Percentiles rank a stretch among this genome's conserved stretches.
These are phyloP conservation scores for Polydrusus pterygomalis DNA, from an alignment of 2,888 invertebrate species.

Conservation along the genomic window DNA sequence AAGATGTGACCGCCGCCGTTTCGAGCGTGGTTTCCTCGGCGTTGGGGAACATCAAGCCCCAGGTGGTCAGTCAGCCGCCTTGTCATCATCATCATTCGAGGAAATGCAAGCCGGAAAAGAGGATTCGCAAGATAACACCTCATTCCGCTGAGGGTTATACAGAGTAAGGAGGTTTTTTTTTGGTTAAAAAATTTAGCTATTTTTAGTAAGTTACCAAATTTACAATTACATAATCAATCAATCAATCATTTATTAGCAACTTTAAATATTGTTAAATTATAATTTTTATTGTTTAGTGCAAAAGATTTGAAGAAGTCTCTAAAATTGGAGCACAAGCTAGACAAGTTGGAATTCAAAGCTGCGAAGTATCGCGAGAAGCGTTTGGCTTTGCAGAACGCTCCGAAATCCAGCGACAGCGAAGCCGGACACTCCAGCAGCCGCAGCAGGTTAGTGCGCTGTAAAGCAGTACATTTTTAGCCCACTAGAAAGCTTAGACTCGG, in stretches of 20 bases:
- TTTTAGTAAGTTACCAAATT: too few relatives aligned
- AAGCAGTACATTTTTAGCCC: too few relatives aligned
- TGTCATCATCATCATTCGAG: conserved; percentile 59
- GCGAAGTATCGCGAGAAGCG: conserved; percentile 70
- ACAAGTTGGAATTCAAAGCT: conserved; percentile 70
- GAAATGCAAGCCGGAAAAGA: conserved; percentile 63
- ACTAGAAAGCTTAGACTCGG: not conserved
- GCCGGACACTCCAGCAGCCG: conserved; percentile 58
- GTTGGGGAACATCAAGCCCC: conserved; percentile 30
- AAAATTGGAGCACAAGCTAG: conserved; percentile 68
- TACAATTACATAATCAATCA: too few relatives aligned
- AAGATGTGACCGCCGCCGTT: conserved; percentile 65
- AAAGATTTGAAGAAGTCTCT: conserved; percentile 60
- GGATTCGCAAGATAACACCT: conserved; percentile 60
- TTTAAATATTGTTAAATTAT: not conserved
- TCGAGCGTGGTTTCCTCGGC: conserved; percentile 57
- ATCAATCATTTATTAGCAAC: too few relatives aligned
- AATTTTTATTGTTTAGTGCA: conserved; percentile 44
- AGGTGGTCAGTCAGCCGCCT: conserved; percentile 37
- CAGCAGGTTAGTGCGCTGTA: conserved; percentile 41
- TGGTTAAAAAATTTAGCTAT: too few relatives aligned
- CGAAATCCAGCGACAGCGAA: conserved; percentile 52
- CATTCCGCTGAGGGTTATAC: conserved; percentile 17
- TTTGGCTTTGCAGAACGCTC: conserved; percentile 60
- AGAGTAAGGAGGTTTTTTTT: conserved; percentile 50